phyloP scores from a whole-genome alignment of 92 coral and sea anemone species.

The Porites cylindrica region DNA sequence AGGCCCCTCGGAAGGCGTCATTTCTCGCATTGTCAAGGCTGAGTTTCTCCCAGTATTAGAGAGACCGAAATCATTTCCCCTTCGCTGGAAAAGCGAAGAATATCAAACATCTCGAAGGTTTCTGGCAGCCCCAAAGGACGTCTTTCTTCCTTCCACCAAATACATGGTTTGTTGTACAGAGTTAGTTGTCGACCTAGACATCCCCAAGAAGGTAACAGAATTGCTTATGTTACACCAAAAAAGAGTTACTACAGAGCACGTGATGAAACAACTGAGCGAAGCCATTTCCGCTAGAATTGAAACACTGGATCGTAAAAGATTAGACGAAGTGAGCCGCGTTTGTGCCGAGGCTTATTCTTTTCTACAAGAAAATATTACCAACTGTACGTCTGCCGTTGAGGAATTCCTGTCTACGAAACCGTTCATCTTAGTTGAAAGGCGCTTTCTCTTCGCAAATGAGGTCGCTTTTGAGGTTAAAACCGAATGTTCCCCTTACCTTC shows the following conservation, averaged over 20 bases:
- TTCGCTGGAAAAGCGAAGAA: constrained; percentile 71
- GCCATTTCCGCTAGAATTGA: constrained; percentile 30
- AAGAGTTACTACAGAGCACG: constrained; percentile 17
- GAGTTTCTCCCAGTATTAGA: constrained; percentile 61
- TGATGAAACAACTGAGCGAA: constrained; percentile 35
- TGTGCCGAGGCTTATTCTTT: constrained; percentile 37
- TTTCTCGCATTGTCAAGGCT: not conserved
- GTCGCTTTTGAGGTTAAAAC: constrained; percentile 47
- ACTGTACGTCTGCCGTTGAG: not conserved
- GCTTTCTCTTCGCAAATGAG: constrained; percentile 41
- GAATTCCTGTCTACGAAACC: not conserved
- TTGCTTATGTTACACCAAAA: constrained; percentile 40
- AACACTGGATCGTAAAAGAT: not conserved
- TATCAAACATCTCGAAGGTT: not conserved
- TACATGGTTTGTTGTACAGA: constrained; percentile 3
- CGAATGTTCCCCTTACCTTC: constrained; percentile 56
- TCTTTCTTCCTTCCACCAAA: constrained; percentile 15
- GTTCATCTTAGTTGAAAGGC: constrained; percentile 43
- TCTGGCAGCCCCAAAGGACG: constrained; percentile 51
- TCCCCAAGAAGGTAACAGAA: constrained; percentile 16
- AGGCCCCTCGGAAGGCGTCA: not conserved
- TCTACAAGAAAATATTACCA: constrained; percentile 29
- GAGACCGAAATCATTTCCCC: constrained; percentile 55
- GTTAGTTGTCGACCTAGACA: constrained; percentile 41
- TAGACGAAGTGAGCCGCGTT: constrained; percentile 40